Percentiles rank a stretch among this genome's conserved stretches.
Evolutionary conservation across 1,140 invertebrate genomes (phyloP).

Genomic region (Drosophila neocordata): DNA sequence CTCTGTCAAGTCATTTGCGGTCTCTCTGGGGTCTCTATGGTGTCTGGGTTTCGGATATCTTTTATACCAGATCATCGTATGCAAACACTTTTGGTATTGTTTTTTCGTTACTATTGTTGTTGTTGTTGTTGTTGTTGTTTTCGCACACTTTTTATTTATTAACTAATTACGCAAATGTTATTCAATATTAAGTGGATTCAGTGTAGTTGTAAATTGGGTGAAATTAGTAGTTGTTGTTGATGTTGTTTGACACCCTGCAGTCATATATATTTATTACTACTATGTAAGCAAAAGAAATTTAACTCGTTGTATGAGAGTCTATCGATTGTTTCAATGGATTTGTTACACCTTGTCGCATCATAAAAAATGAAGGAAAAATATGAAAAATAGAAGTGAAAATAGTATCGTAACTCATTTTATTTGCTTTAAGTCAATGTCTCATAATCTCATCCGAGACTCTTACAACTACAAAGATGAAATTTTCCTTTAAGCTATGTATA

Average conservation of each 20-base stretch:
- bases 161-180: constrained; percentile 77
- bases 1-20: not conserved
- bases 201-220: constrained; percentile 37
- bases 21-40: not conserved
- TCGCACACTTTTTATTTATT: constrained; percentile 37
- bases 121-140: constrained; percentile 59
- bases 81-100: not conserved
- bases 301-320: not conserved
- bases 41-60: constrained; percentile 9
- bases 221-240: constrained; percentile 28
- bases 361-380: too few species aligned
- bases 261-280: not conserved
- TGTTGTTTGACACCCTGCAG: not conserved
- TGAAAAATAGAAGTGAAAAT: too few species aligned
- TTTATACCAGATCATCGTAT: constrained; percentile 35
- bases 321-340: not conserved
- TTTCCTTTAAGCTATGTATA: too few species aligned
- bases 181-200: constrained; percentile 53
- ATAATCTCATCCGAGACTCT: too few species aligned
- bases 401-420: too few species aligned
- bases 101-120: too few species aligned
- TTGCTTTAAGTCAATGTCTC: too few species aligned
- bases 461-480: too few species aligned
- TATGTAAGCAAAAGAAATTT: not conserved
- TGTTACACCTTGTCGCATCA: too few species aligned